Conservation (phyloP, 2,797 vertebrate species). For the Toxotes lorentzi region DNA sequence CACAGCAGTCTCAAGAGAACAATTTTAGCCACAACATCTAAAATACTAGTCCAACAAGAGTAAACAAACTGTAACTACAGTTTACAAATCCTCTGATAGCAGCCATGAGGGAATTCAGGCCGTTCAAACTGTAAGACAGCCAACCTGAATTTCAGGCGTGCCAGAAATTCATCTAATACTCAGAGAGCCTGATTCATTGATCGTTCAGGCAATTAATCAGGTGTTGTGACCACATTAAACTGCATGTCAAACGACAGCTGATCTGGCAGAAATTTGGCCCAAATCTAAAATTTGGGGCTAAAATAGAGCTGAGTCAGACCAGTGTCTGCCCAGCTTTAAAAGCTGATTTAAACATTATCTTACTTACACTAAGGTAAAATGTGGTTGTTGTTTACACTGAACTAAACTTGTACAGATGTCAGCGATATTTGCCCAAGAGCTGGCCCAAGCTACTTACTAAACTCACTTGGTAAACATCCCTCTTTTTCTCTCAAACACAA, state of each 20-base stretch:
- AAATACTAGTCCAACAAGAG: constrained; percentile 3
- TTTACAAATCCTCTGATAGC: constrained; percentile 3
- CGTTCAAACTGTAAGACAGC: background rate
- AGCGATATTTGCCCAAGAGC: background rate
- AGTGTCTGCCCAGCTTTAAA: background rate
- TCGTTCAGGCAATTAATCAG: background rate
- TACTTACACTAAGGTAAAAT: background rate
- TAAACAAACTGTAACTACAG: background rate
- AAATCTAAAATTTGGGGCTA: background rate
- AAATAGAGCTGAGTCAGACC: background rate
- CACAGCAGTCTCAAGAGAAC: background rate
- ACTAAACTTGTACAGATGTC: constrained; percentile 8
- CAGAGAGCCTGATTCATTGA: background rate
- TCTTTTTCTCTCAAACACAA: background rate
- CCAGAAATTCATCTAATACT: background rate
- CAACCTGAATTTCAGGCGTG: background rate
- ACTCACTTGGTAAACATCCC: background rate
- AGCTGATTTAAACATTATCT: background rate
- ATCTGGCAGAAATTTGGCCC: background rate
- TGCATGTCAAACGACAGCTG: background rate
- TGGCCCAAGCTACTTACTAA: background rate
- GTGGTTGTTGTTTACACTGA: background rate
- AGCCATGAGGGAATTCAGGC: background rate
- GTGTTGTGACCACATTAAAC: background rate
- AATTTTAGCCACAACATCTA: constrained; percentile 4